Evolutionary conservation across 2,113 vertebrate species (phyloP), one percentile per base, ranked within the genome.

Genomic region (Picathartes gymnocephalus): DNA sequence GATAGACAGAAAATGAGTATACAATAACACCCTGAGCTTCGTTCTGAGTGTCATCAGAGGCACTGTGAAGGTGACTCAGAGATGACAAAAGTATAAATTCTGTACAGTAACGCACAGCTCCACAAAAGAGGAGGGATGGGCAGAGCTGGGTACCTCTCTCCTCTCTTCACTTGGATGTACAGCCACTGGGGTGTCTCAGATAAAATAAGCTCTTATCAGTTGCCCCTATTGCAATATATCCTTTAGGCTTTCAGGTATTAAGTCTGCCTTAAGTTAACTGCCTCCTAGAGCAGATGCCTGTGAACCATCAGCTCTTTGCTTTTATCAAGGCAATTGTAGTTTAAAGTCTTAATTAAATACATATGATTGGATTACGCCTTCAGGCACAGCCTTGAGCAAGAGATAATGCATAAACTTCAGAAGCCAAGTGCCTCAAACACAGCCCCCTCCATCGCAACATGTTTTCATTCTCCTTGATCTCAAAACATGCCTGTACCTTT

Each of bases 331-430:
- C 40, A 90, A 50, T 7, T 47, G 15, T n/a, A 66, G 58, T 80
- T 88, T 60, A 56, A 93, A 88, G 51, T 56, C 51, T 83, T 92
- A 85, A 95, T 88, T 90, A 95, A 96, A 85, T 39, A 90, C 47
- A 48, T 60, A 73, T 73, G 66, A 81, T 6, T 80, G 39, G 22
- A 76, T 86, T 88, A 71, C 68, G 51, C 81, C 81, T 92, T 66
- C 68, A 83, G 84, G 78, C 87, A 70, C 8, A 90, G 84, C 90
- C 50, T 1, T 28, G 13, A 93, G 58, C 84, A 87, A 80, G 61
- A 90, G 23, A 54, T 45, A 76, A 85, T 1, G 0, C 20, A 17
- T 9, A 21, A 93, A 62, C 39, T 88, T 92, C 85, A 92, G 76
- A 93, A 80, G 81, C 44, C 58, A 85, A 91, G 33, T 31, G 33